phyloP scores from a whole-genome alignment of 2,888 invertebrate species.

The Aplocera efformata region DNA sequence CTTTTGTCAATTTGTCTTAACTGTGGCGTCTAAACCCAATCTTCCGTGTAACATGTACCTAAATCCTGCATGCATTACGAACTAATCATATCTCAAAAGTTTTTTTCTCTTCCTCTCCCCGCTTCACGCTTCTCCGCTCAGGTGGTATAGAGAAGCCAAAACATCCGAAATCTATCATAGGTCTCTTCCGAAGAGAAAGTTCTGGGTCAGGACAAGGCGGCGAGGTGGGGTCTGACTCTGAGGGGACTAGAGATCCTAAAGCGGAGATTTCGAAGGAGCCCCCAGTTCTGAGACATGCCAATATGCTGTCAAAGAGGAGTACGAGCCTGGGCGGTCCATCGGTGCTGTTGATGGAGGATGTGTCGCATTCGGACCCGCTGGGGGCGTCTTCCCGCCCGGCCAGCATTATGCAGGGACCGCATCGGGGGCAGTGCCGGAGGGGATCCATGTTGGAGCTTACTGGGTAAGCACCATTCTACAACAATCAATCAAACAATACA shows the following conservation, averaged over 20 bases:
- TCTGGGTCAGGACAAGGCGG: slow-evolving; percentile 84
- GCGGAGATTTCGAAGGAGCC: slow-evolving; percentile 64
- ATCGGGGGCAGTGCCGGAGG: slow-evolving; percentile 85
- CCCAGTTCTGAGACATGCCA: slow-evolving; percentile 53
- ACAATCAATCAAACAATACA: neutral
- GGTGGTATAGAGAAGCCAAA: slow-evolving; percentile 94
- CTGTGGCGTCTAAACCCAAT: too few species aligned
- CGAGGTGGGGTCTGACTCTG: slow-evolving; percentile 80
- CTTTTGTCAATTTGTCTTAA: too few species aligned
- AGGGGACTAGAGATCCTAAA: slow-evolving; percentile 64
- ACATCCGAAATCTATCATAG: slow-evolving; percentile 92
- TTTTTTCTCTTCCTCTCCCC: slow-evolving; percentile 49
- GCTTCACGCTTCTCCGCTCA: slow-evolving; percentile 53
- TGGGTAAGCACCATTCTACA: slow-evolving; percentile 76
- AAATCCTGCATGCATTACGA: slow-evolving; percentile 24
- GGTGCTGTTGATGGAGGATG: slow-evolving; percentile 82
- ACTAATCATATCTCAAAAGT: slow-evolving; percentile 47
- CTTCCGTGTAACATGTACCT: slow-evolving; percentile 26
- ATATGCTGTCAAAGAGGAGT: slow-evolving; percentile 67
- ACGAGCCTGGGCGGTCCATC: slow-evolving; percentile 74
- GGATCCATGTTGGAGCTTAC: slow-evolving; percentile 92
- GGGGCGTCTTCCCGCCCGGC: slow-evolving; percentile 82
- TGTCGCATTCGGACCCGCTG: slow-evolving; percentile 80
- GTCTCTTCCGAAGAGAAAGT: slow-evolving; percentile 92
- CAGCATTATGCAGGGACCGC: slow-evolving; percentile 79